These are phyloP conservation scores for Hippopotamus amphibius DNA, from an alignment of 2,113 vertebrate species.

Conservation along the genomic window DNA sequence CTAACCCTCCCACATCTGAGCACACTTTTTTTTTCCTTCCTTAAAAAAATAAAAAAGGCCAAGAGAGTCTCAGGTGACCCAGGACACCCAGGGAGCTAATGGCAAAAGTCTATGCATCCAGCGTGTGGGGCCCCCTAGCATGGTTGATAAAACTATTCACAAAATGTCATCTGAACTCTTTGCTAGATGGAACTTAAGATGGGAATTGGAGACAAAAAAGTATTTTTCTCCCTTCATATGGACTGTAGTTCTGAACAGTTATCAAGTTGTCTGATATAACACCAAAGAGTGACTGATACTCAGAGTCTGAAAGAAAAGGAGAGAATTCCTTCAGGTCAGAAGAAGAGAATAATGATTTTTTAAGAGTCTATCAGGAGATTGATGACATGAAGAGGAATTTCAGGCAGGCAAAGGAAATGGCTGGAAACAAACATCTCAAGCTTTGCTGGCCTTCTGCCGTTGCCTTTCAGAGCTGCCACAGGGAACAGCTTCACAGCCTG, in stretches of 20 bases:
- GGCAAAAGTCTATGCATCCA: not conserved
- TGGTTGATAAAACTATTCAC: not conserved
- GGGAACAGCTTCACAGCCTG: constrained; percentile 52
- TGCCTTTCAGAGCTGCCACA: constrained; percentile 60
- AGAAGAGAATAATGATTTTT: constrained; percentile 66
- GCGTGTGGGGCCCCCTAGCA: not conserved
- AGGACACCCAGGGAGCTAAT: not conserved
- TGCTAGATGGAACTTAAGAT: not conserved
- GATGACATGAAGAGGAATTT: constrained; percentile 59
- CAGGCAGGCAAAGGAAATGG: constrained; percentile 66
- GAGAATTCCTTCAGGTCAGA: constrained; percentile 63
- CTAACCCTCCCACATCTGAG: not conserved
- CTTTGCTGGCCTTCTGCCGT: not conserved
- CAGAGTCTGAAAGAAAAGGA: not conserved
- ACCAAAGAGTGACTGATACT: not conserved
- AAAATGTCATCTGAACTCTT: constrained; percentile 39
- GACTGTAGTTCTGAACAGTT: not conserved
- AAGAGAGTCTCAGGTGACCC: not conserved
- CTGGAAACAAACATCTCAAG: constrained; percentile 62
- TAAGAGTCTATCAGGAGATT: constrained; percentile 67
- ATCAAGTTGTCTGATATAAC: not conserved
- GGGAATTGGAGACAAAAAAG: not conserved
- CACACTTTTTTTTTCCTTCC: not conserved
- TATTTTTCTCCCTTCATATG: not conserved
- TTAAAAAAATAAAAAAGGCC: not conserved